A percentile compares a stretch with the other conserved stretches of the same genome.
These are phyloP conservation scores for Tortrix viridana DNA, from an alignment of 2,888 invertebrate species.

Conservation along the genomic window DNA sequence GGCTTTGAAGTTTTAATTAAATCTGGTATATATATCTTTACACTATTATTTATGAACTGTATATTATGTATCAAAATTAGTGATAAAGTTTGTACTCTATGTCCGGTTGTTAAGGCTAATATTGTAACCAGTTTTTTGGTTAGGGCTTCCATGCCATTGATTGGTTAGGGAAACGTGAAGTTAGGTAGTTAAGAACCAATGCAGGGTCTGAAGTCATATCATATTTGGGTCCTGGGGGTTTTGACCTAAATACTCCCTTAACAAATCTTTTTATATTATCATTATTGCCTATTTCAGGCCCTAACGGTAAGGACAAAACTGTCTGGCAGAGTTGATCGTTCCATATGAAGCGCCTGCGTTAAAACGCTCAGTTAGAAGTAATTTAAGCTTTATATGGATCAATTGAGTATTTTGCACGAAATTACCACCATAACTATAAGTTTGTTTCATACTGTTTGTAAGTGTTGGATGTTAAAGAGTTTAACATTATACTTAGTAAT, in stretches of 20 bases:
- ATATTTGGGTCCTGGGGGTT: conserved; percentile 14
- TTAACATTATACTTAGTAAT: conserved; percentile 1
- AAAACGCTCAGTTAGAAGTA: conserved; percentile 2
- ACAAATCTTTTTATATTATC: conserved; percentile 10
- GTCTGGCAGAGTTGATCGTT: conserved; percentile 12
- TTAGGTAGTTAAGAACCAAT: conserved; percentile 3
- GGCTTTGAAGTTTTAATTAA: conserved; percentile 8
- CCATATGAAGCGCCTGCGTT: conserved; percentile 11
- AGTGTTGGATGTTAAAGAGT: conserved; percentile 3
- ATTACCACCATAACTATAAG: conserved; percentile 15
- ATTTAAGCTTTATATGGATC: neutral
- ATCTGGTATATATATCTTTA: conserved; percentile 6
- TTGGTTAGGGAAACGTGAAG: too few species aligned
- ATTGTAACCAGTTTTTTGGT: conserved; percentile 20
- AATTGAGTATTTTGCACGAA: neutral
- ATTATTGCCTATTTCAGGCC: neutral
- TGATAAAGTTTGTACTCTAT: conserved; percentile 17
- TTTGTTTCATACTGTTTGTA: conserved; percentile 1
- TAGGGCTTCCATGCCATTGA: neutral
- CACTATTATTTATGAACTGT: neutral
- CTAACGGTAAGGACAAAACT: conserved; percentile 11
- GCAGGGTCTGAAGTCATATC: conserved; percentile 10
- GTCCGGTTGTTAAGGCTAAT: conserved; percentile 10
- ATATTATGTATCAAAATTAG: conserved; percentile 7
- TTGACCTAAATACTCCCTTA: conserved; percentile 9